Evolutionary conservation across 2,797 vertebrate genomes (phyloP).

Genomic region (Clamator glandarius): DNA sequence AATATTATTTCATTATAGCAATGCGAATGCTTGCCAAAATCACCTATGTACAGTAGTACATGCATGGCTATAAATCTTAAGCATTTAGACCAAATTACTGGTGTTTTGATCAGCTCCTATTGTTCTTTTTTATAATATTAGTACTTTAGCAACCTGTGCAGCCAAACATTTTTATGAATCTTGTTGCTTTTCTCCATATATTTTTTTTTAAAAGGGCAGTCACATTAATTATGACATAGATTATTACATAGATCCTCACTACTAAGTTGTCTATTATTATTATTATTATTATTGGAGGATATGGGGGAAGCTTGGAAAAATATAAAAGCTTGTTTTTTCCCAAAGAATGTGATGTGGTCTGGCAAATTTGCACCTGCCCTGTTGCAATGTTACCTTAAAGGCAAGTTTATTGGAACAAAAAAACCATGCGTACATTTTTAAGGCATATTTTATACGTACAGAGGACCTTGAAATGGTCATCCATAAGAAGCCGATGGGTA

Average conservation of each 20-base stretch:
- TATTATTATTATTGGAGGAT: not conserved
- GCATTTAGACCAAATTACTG: not conserved
- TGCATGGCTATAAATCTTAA: conserved; percentile 11
- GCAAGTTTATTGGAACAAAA: not conserved
- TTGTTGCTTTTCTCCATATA: not conserved
- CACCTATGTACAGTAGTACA: not conserved
- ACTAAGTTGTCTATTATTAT: not conserved
- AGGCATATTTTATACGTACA: not conserved
- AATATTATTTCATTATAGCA: not conserved
- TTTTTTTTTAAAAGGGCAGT: not conserved
- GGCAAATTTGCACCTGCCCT: not conserved
- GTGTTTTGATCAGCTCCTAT: not conserved
- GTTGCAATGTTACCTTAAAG: not conserved
- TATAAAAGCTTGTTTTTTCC: not conserved
- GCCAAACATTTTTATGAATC: not conserved
- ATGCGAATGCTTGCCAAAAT: conserved; percentile 24
- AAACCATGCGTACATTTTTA: not conserved
- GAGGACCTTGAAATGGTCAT: not conserved
- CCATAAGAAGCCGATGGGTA: not conserved
- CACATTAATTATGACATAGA: not conserved
- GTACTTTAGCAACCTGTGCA: not conserved
- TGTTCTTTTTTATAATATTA: not conserved
- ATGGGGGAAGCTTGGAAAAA: not conserved
- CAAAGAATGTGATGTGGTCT: not conserved
- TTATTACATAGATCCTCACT: not conserved